Percentiles rank a stretch among this genome's conserved stretches.
Conservation (phyloP, 1,140 invertebrate species). For the Stegodyphus mimosarum region DNA sequence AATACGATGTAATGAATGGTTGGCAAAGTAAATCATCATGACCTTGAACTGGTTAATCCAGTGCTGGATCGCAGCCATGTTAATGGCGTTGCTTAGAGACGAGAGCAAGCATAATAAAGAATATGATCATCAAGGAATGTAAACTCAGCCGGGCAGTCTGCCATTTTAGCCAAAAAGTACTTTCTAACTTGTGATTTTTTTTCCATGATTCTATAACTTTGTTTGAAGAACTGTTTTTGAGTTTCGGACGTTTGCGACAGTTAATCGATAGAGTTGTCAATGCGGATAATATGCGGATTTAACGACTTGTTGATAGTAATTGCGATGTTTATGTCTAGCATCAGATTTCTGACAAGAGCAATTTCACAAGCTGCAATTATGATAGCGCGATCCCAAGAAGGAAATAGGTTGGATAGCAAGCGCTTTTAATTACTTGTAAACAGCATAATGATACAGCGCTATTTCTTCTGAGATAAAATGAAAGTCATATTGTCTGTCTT, state of each 20-base stretch:
- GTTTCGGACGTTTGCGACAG: neutral
- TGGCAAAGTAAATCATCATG: neutral
- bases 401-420: no score
- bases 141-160: neutral
- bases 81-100: constrained; percentile 18
- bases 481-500: no score
- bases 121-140: neutral
- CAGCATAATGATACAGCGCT: no score
- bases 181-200: neutral
- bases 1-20: no score
- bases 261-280: neutral
- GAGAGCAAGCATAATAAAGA: neutral
- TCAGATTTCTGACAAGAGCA: neutral
- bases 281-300: neutral
- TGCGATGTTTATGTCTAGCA: neutral
- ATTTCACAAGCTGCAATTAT: no score
- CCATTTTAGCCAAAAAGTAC: neutral
- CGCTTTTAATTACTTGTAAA: no score
- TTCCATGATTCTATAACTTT: neutral
- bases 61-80: constrained; percentile 9
- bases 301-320: neutral
- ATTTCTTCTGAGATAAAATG: no score
- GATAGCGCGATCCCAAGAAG: no score
- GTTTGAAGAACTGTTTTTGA: neutral
- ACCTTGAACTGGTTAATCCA: neutral